Conservation (phyloP, 1,140 invertebrate species). For the Drosophila repleta region DNA sequence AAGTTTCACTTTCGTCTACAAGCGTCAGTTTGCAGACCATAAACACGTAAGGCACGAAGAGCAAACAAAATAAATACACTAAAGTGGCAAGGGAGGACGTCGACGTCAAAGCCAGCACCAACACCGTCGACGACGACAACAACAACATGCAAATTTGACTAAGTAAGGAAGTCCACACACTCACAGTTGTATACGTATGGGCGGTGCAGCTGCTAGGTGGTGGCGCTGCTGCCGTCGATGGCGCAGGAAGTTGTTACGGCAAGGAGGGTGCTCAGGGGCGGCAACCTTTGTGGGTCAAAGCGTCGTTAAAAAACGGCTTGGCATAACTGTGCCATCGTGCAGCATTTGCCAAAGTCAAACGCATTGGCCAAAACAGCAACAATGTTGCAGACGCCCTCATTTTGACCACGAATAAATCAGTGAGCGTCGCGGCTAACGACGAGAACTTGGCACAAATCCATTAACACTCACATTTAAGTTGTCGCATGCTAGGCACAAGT, state of each 20-base stretch:
- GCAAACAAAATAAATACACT: conserved; percentile 62
- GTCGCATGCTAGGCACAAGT: conserved; percentile 56
- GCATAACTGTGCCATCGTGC: conserved; percentile 55
- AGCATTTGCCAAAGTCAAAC: conserved; percentile 61
- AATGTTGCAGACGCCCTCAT: conserved; percentile 32
- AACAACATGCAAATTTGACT: conserved; percentile 56
- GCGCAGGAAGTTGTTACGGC: conserved; percentile 71
- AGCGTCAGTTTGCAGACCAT: conserved; percentile 67
- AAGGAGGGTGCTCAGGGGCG: conserved; percentile 36
- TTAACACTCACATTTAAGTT: conserved; percentile 72
- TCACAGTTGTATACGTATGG: conserved; percentile 23
- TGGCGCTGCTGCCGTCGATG: conserved; percentile 11
- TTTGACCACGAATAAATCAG: conserved; percentile 72
- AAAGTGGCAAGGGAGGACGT: conserved; percentile 18
- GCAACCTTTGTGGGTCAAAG: conserved; percentile 77
- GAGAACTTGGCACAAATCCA: conserved; percentile 81
- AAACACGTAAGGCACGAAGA: conserved; percentile 72
- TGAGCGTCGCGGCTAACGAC: conserved; percentile 29
- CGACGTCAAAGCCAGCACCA: background rate
- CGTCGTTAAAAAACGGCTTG: conserved; percentile 17
- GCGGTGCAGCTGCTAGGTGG: conserved; percentile 17
- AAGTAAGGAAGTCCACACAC: conserved; percentile 18
- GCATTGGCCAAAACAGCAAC: conserved; percentile 43
- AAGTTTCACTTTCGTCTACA: conserved; percentile 61
- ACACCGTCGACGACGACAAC: conserved; percentile 4